Percentiles rank a stretch among this genome's conserved stretches.
Conservation (phyloP, 2,888 invertebrate species). For the Mythimna impura region DNA sequence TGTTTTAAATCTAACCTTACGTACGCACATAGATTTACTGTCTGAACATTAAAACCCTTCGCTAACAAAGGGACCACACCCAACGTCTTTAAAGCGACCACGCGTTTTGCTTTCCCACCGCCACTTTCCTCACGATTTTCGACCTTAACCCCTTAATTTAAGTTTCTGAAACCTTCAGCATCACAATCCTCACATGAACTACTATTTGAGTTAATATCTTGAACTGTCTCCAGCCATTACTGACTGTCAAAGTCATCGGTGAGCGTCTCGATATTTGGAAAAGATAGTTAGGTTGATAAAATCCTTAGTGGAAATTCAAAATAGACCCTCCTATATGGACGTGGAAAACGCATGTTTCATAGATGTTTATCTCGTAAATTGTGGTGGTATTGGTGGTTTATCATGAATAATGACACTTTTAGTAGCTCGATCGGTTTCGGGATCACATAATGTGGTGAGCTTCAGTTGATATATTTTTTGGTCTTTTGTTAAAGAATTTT, state of each 20-base stretch:
- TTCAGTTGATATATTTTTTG: slow-evolving; percentile 15
- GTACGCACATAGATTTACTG: no score
- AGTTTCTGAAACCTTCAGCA: slow-evolving; percentile 23
- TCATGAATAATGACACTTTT: slow-evolving; percentile 55
- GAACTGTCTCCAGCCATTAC: slow-evolving; percentile 76
- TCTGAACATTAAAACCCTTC: background rate
- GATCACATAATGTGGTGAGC: slow-evolving; percentile 23
- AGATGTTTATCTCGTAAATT: slow-evolving; percentile 60
- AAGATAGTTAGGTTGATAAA: slow-evolving; percentile 65
- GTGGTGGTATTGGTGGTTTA: slow-evolving; percentile 45
- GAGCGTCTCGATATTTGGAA: slow-evolving; percentile 69
- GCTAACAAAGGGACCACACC: slow-evolving; percentile 46
- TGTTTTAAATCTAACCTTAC: no score
- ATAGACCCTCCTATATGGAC: slow-evolving; percentile 29
- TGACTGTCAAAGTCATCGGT: slow-evolving; percentile 77
- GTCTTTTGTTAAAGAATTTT: slow-evolving; percentile 9
- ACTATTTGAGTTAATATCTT: slow-evolving; percentile 70
- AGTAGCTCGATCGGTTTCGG: slow-evolving; percentile 38
- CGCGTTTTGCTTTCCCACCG: slow-evolving; percentile 1
- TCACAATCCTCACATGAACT: slow-evolving; percentile 7
- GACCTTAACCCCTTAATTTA: slow-evolving; percentile 51
- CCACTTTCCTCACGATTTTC: slow-evolving; percentile 52
- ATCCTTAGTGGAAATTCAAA: slow-evolving; percentile 52
- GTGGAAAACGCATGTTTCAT: slow-evolving; percentile 46
- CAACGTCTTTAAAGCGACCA: slow-evolving; percentile 48